Percentiles rank a stretch among this genome's conserved stretches.
Conservation (phyloP, 1,140 invertebrate species). For the Chrysopa pallens region DNA sequence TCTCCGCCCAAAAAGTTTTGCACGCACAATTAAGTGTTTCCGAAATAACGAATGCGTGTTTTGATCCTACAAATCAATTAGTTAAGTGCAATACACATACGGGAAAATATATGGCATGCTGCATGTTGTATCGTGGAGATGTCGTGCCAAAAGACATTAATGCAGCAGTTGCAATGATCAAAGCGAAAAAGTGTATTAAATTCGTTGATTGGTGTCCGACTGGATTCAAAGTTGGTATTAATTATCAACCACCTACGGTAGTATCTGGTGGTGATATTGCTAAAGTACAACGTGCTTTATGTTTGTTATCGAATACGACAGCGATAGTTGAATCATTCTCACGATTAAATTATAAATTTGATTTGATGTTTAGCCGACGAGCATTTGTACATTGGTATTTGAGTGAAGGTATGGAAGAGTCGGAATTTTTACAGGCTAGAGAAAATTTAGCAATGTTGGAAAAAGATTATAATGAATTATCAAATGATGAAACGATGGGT, state of each 20-base stretch:
- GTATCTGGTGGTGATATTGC: too few species aligned
- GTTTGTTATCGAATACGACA: too few species aligned
- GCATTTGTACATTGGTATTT: background rate
- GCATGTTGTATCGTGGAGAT: conserved; percentile 44
- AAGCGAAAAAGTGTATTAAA: conserved; percentile 38
- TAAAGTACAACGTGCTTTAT: too few species aligned
- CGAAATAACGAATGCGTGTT: conserved; percentile 32
- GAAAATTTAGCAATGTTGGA: too few species aligned
- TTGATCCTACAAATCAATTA: conserved; percentile 35
- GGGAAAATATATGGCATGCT: conserved; percentile 41
- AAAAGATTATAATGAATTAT: too few species aligned
- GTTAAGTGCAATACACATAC: conserved; percentile 39
- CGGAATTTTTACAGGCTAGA: too few species aligned
- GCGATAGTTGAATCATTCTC: too few species aligned
- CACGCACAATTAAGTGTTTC: conserved; percentile 32
- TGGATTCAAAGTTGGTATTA: conserved; percentile 36
- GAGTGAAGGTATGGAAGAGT: too few species aligned
- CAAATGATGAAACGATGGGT: too few species aligned
- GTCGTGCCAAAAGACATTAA: conserved; percentile 55
- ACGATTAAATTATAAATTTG: too few species aligned
- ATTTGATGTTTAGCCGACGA: background rate
- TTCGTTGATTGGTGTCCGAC: conserved; percentile 62
- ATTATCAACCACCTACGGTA: too few species aligned
- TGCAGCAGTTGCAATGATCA: conserved; percentile 44
- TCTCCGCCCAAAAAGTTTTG: conserved; percentile 33